phyloP scores from a whole-genome alignment of 2,113 vertebrate genomes.

The Globicephala melas region DNA sequence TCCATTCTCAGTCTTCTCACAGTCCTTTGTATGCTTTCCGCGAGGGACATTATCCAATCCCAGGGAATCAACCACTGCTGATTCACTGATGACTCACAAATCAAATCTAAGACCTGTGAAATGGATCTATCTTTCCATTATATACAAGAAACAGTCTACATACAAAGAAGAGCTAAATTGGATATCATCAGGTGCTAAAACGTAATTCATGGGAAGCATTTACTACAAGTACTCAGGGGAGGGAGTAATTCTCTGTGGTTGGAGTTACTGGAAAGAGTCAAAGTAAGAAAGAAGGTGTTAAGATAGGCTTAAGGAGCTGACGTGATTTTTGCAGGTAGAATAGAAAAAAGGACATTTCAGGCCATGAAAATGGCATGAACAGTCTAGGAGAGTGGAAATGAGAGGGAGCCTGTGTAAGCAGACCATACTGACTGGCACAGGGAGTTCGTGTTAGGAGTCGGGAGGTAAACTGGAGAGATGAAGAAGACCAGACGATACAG shows the following conservation, averaged over 20 bases:
- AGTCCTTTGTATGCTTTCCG: not conserved
- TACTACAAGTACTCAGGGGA: not conserved
- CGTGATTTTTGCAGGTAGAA: not conserved
- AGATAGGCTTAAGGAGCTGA: not conserved
- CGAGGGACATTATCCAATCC: not conserved
- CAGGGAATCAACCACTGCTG: not conserved
- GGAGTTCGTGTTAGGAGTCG: rapidly evolving
- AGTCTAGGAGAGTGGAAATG: not conserved
- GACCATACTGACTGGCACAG: not conserved
- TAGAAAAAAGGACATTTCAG: not conserved
- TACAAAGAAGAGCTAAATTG: not conserved
- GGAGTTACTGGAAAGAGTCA: not conserved
- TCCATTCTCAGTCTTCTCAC: not conserved
- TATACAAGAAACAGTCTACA: not conserved
- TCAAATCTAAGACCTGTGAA: not conserved
- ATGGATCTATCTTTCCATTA: not conserved
- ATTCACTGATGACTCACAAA: not conserved
- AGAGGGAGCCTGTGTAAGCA: not conserved
- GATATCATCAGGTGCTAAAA: not conserved
- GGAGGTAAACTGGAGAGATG: not conserved
- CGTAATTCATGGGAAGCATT: not conserved
- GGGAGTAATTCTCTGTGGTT: not conserved
- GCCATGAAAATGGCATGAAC: not conserved
- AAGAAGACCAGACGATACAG: not conserved
- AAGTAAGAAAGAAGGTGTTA: not conserved